Evolutionary conservation across 2,113 vertebrate genomes (phyloP), one percentile per base, ranked within the genome.

Genomic region (Setophaga petechia): DNA sequence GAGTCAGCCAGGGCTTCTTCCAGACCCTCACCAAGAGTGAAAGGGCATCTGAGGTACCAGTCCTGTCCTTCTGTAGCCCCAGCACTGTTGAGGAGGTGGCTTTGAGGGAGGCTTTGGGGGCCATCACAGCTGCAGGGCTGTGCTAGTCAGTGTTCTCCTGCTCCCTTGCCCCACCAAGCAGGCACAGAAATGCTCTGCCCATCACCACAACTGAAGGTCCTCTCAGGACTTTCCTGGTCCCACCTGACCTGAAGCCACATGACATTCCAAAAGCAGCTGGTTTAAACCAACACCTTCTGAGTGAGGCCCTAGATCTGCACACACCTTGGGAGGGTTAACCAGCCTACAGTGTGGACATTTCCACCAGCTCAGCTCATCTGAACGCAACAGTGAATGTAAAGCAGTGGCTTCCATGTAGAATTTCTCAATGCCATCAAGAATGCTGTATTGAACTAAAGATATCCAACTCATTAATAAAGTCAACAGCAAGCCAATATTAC

Each of bases 381-480:
- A 93, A 87, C 83, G 81, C 76, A 52, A 5, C 2, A 2, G 35
- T 80, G 96, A 96, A 94, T 92, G 76, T 83, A 93, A 97, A 97
- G 95, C 68, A 80, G 63, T 83, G 84, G 15, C 79, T 95, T 97
- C 80, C 73, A 47, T 12, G 51, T 5, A 82, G 17, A 91, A 77
- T 87, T 95, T 96, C 93, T 96, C 12, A 6, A 55, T 65, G 57
- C 81, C 66, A 68, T 82, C 68, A 79, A 47, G 66, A 93, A 65
- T 44, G 68, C 54, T 73, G 58, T 35, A 47, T 46, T 93, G 96
- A 96, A 97, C 96, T 94, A 94, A 89, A 97, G 95, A 94, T 71
- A 93, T 23, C 18, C 3, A 7, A 74, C 44, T 84, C 66, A 91
- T 85, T 81, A 46, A 96, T 43, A 68, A 95, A 90, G 59, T 91